phyloP scores from a whole-genome alignment of 1,140 invertebrate genomes.

The Brachionus calyciflorus region DNA sequence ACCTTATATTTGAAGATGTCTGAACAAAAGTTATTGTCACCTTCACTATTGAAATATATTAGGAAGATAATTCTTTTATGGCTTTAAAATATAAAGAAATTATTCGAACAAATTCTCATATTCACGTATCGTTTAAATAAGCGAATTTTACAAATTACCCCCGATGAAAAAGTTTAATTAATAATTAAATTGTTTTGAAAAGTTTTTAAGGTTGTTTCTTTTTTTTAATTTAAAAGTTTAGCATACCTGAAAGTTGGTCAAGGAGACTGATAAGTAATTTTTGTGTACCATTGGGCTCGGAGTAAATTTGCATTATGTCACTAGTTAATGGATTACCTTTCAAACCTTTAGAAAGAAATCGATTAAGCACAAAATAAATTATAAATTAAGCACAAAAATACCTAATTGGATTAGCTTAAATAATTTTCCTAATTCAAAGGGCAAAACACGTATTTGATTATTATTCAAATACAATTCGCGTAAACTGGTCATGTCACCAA shows the following conservation, averaged over 20 bases:
- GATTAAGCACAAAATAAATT: not conserved
- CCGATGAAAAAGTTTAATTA: too few species aligned
- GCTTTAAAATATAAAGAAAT: too few species aligned
- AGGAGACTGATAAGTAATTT: constrained; percentile 80
- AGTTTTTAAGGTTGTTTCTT: constrained; percentile 55
- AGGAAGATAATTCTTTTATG: too few species aligned
- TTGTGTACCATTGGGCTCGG: constrained; percentile 81
- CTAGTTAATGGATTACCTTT: constrained; percentile 89
- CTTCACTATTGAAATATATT: too few species aligned
- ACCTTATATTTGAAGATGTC: too few species aligned
- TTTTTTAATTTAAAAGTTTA: not conserved
- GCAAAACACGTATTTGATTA: constrained; percentile 85
- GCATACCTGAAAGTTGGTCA: constrained; percentile 6
- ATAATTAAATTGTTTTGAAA: constrained; percentile 59
- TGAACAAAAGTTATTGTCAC: too few species aligned
- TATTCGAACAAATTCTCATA: too few species aligned
- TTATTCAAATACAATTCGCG: constrained; percentile 89
- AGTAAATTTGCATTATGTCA: constrained; percentile 84
- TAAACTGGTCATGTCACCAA: constrained; percentile 87
- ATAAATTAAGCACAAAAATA: constrained; percentile 50
- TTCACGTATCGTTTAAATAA: too few species aligned
- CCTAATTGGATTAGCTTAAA: constrained; percentile 80
- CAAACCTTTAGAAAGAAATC: constrained; percentile 67
- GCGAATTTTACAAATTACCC: too few species aligned
- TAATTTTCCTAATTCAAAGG: constrained; percentile 93